Conservation (phyloP, 2,797 vertebrate species). For the Furcifer pardalis region DNA sequence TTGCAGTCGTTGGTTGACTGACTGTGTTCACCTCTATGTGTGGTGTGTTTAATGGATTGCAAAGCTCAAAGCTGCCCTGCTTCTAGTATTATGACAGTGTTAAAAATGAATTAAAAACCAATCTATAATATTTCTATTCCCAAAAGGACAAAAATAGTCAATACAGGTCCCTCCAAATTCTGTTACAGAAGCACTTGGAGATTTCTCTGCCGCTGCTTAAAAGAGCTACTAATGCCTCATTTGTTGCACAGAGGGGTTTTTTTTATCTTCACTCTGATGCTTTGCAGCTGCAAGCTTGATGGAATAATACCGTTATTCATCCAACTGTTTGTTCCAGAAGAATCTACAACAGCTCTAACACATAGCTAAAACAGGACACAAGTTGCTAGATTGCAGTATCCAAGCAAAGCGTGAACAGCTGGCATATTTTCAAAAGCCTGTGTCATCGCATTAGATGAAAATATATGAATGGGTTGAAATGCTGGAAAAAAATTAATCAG, state of each 20-base stretch:
- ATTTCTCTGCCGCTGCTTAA: neutral
- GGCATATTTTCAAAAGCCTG: conserved; percentile 2
- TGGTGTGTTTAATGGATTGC: neutral
- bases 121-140: neutral
- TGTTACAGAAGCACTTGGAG: neutral
- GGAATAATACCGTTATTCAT: conserved; percentile 1
- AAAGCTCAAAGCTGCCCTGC: neutral
- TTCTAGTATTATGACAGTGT: neutral
- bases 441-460: conserved; percentile 30
- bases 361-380: neutral
- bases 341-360: neutral
- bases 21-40: neutral
- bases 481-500: conserved; percentile 54
- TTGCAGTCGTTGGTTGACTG: neutral
- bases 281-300: neutral
- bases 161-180: neutral
- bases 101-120: neutral
- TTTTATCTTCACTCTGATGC: conserved; percentile 7
- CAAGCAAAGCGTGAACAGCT: conserved; percentile 18
- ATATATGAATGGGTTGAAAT: conserved; percentile 37
- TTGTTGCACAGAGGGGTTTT: neutral
- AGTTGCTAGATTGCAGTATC: conserved; percentile 10
- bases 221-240: neutral
- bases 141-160: neutral
- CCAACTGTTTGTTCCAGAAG: conserved; percentile 8